Conservation (phyloP, 2,888 invertebrate species). For the Tenthredo distinguenda region DNA sequence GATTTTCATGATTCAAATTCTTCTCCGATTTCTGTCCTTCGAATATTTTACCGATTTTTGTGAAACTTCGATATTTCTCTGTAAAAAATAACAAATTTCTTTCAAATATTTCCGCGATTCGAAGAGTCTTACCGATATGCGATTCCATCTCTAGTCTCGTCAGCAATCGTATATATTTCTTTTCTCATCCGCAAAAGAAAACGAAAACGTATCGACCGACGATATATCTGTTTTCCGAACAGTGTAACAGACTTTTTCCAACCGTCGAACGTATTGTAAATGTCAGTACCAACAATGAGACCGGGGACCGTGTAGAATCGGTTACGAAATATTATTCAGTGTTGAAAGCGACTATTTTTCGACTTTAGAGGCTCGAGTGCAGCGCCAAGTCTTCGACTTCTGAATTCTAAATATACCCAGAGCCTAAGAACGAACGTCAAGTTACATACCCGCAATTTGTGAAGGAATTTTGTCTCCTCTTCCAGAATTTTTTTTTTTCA, state of each 20-base stretch:
- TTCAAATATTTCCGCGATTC: no score
- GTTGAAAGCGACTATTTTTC: constrained; percentile 36
- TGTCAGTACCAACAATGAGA: neutral
- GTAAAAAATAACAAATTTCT: no score
- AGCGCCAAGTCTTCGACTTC: constrained; percentile 15
- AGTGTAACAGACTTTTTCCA: neutral
- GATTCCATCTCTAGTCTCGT: no score
- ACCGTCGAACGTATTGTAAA: neutral
- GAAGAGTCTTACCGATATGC: no score
- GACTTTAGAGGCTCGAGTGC: neutral
- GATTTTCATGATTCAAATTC: no score
- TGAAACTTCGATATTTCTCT: no score
- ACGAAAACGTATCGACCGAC: neutral
- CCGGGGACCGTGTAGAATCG: neutral
- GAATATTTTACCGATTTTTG: no score
- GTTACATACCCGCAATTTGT: neutral
- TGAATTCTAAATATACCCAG: neutral
- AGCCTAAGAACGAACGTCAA: neutral
- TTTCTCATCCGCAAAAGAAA: neutral
- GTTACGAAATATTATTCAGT: constrained; percentile 36
- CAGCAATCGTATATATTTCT: neutral
- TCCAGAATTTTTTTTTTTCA: neutral
- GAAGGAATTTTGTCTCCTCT: neutral
- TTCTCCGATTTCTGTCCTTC: no score
- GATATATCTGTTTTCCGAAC: neutral